Conservation (phyloP, 2,888 invertebrate species). For the Temnothorax rugatulus region DNA sequence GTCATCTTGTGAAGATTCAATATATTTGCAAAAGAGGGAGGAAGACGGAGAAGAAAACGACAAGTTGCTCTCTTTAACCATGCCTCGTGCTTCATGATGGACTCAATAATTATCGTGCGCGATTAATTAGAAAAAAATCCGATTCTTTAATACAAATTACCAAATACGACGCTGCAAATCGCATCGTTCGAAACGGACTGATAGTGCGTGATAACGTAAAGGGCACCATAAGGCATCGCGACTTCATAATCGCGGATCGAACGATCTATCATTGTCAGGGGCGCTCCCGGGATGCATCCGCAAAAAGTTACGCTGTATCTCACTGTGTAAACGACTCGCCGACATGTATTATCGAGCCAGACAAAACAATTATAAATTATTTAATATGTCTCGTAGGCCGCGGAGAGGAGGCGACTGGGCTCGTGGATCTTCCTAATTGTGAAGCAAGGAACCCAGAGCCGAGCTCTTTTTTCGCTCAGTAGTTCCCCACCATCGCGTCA, state of each 20-base stretch:
- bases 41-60: not conserved
- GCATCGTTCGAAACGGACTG: not conserved
- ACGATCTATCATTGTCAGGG: slow-evolving; percentile 77
- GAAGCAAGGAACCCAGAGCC: slow-evolving; percentile 69
- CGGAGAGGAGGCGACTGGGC: slow-evolving; percentile 8
- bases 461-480: slow-evolving; percentile 71
- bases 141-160: slow-evolving; percentile 17
- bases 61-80: not conserved
- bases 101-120: not conserved
- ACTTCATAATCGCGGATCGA: slow-evolving; percentile 75
- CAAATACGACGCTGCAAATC: not conserved
- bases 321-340: slow-evolving; percentile 77
- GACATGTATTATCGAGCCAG: slow-evolving; percentile 71
- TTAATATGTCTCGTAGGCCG: slow-evolving; percentile 73
- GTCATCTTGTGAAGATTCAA: slow-evolving; percentile 11
- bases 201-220: slow-evolving; percentile 26
- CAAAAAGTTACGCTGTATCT: slow-evolving; percentile 73
- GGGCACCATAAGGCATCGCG: slow-evolving; percentile 59
- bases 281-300: slow-evolving; percentile 14
- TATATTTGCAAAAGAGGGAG: not conserved
- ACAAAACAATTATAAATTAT: slow-evolving; percentile 82
- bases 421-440: slow-evolving; percentile 75
- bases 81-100: not conserved
- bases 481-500: slow-evolving; percentile 45
- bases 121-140: slow-evolving; percentile 16